These are phyloP conservation scores for Drosophila oshimai DNA, from an alignment of 1,140 invertebrate species.

Conservation along the genomic window DNA sequence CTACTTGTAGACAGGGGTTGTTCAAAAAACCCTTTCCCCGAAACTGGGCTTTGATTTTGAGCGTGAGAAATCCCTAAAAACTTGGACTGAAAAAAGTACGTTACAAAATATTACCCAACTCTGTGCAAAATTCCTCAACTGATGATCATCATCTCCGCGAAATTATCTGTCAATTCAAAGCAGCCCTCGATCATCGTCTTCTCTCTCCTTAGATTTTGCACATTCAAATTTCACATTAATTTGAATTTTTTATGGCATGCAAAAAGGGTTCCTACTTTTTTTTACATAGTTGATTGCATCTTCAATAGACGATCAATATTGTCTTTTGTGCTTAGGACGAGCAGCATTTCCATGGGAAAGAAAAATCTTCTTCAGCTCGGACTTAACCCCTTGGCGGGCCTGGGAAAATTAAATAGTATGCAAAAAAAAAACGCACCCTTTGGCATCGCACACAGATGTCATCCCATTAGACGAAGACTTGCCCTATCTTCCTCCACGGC, in stretches of 20 bases:
- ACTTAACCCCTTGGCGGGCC: slow-evolving; percentile 53
- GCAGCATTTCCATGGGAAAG: slow-evolving; percentile 72
- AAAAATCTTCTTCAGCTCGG: slow-evolving; percentile 44
- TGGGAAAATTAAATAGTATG: slow-evolving; percentile 81
- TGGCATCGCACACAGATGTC: slow-evolving; percentile 63
- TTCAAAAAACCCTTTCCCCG: slow-evolving; percentile 29
- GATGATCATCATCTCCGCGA: slow-evolving; percentile 19
- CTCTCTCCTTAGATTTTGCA: slow-evolving; percentile 27
- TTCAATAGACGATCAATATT: slow-evolving; percentile 79
- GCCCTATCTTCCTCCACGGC: slow-evolving; percentile 50
- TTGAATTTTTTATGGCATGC: slow-evolving; percentile 61
- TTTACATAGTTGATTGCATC: slow-evolving; percentile 76
- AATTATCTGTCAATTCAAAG: slow-evolving; percentile 14
- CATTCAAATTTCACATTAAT: slow-evolving; percentile 73
- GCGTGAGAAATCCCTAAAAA: slow-evolving; percentile 31
- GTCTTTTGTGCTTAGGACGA: slow-evolving; percentile 72
- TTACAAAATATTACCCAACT: slow-evolving; percentile 29
- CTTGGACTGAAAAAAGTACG: slow-evolving; percentile 47
- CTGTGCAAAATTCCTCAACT: not conserved
- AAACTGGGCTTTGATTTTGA: slow-evolving; percentile 22
- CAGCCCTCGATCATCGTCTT: slow-evolving; percentile 12
- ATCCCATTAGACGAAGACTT: slow-evolving; percentile 63
- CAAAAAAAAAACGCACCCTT: slow-evolving; percentile 54
- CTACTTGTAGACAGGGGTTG: not conserved
- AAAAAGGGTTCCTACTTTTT: slow-evolving; percentile 49